Evolutionary conservation across 2,113 vertebrate genomes (phyloP), one percentile per base, ranked within the genome.

Genomic region (Loxodonta africana): DNA sequence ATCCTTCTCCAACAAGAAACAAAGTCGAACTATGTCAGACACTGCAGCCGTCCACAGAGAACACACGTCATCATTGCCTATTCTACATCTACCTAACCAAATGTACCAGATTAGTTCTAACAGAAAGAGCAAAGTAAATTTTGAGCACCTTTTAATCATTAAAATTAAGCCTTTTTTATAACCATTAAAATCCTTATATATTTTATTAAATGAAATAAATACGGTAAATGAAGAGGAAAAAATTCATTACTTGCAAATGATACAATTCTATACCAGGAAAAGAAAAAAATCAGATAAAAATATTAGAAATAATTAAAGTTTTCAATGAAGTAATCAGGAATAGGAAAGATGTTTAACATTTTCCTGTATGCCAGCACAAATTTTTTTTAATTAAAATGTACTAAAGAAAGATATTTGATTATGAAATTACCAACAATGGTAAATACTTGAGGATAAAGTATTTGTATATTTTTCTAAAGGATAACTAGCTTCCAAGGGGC

Each of bases 161-260:
- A 57, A 57, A 57, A 12, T 57, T 57, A 57, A 57, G 48, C 15
- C 53, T 57, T 57, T 53, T 57, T 57, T 57, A 57, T 12, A 57
- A 57, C 11, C 4, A 57, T 57, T 57, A 86, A 96, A 82, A 76
- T 92, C 17, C 20, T 85, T 74, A 33, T 80, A 51, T 73, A 84
- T 44, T 77, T 92, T 83, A 80, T 26, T 74, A 21, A 60, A 69
- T 69, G 30, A 76, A 86, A 83, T 57, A 73, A 95, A 83, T 69
- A 69, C 62, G 76, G 5, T 73, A 89, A 63, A 74, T 82, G 80
- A 82, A 10, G 26, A 51, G 23, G 23, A 83, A 76, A 93, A 23
- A 92, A 77, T 48, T 48, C 8, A 62, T 82, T 73, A 73, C 20
- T 63, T 86, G 23, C 76, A 91, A 77, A 44, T 74, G 80, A 90